Conservation (phyloP, 2,888 invertebrate genomes). For the Troides aeacus region DNA sequence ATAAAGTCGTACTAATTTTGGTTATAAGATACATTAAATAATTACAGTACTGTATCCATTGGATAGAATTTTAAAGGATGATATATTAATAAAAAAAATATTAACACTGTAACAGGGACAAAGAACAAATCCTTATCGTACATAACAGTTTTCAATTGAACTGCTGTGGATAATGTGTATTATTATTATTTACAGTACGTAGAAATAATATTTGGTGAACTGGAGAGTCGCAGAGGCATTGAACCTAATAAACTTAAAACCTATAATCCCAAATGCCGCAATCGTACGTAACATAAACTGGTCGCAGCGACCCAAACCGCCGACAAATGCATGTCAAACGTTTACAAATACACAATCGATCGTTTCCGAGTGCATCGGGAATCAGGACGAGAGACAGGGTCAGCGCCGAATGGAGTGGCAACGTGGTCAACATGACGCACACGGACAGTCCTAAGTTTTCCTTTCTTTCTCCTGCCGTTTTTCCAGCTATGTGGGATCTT, state of each 20-base stretch:
- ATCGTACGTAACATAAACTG: not conserved
- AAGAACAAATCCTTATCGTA: no score
- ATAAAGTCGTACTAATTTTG: no score
- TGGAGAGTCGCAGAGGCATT: not conserved
- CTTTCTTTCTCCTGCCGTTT: no score
- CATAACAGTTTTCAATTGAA: no score
- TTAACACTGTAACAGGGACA: no score
- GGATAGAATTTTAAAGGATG: no score
- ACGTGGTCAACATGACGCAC: conserved; percentile 13
- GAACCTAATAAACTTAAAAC: not conserved
- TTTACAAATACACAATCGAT: conserved; percentile 31
- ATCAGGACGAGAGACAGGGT: conserved; percentile 27
- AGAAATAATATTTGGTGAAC: not conserved
- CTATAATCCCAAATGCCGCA: not conserved
- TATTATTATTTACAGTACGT: no score
- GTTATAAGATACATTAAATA: no score
- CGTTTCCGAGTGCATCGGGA: conserved; percentile 30
- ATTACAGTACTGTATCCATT: no score
- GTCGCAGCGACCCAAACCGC: conserved; percentile 1
- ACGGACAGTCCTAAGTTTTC: conserved; percentile 5
- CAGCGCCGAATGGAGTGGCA: conserved; percentile 29
- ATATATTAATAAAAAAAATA: no score
- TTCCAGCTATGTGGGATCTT: no score
- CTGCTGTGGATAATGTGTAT: no score
- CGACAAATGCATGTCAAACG: conserved; percentile 20